Conservation (phyloP, 2,797 vertebrate species). For the Falco concolor region DNA sequence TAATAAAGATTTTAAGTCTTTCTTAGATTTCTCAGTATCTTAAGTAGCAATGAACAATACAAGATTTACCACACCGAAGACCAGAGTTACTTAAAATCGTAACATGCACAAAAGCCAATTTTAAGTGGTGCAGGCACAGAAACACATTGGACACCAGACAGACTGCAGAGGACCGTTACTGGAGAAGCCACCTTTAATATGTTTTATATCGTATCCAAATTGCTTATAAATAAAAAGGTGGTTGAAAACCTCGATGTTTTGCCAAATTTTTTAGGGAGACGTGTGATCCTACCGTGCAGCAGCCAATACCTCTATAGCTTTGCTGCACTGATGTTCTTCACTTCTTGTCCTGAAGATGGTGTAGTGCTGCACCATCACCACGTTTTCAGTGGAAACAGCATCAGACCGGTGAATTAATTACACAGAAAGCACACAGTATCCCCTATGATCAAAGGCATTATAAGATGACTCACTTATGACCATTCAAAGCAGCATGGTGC, state of each 20-base stretch:
- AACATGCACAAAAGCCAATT: background rate
- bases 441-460: background rate
- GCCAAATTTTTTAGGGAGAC: background rate
- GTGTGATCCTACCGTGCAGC: background rate
- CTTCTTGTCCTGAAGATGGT: conserved; percentile 46
- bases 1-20: background rate
- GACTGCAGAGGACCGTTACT: background rate
- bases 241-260: background rate
- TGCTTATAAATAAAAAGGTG: background rate
- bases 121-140: background rate
- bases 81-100: background rate
- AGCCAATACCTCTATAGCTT: background rate
- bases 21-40: background rate
- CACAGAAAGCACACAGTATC: background rate
- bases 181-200: background rate
- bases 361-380: background rate
- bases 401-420: background rate
- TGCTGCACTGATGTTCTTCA: background rate
- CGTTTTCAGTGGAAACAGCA: background rate
- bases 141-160: background rate
- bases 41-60: background rate
- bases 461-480: conserved; percentile 84
- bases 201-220: background rate
- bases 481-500: conserved; percentile 94
- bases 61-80: background rate